These are phyloP conservation scores for Choreutis nemorana DNA, from an alignment of 2,888 invertebrate genomes.

Conservation along the genomic window DNA sequence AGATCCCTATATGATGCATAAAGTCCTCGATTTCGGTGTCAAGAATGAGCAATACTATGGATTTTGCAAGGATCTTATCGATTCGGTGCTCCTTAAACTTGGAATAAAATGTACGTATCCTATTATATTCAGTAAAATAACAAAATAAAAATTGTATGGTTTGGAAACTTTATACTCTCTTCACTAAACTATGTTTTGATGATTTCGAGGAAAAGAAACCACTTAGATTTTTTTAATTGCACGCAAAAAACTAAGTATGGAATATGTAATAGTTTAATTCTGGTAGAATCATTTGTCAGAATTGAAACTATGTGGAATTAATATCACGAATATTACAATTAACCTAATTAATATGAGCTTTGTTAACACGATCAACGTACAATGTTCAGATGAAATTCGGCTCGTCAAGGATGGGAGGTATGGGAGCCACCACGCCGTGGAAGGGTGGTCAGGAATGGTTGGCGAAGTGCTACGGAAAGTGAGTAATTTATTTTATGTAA, in stretches of 20 bases:
- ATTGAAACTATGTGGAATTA: too few species aligned
- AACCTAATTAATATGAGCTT: conserved; percentile 2
- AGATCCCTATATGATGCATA: conserved; percentile 87
- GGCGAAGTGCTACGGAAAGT: conserved; percentile 88
- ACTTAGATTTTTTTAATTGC: too few species aligned
- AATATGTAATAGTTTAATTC: too few species aligned
- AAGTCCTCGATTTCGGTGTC: conserved; percentile 65
- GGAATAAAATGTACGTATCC: conserved; percentile 82
- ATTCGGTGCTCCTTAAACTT: conserved; percentile 79
- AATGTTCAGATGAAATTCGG: conserved; percentile 77
- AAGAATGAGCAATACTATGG: conserved; percentile 88
- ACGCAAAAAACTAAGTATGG: too few species aligned
- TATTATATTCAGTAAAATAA: neutral
- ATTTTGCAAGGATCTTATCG: conserved; percentile 91
- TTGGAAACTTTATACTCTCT: too few species aligned
- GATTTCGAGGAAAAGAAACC: too few species aligned
- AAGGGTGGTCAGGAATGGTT: conserved; percentile 89
- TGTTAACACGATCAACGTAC: conserved; percentile 2
- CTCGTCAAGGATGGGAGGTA: conserved; percentile 88
- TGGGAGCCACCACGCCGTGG: conserved; percentile 79
- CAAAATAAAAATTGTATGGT: too few species aligned
- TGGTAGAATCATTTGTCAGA: too few species aligned
- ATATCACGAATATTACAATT: neutral
- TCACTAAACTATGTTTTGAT: too few species aligned
- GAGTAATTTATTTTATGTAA: too few species aligned